These are phyloP conservation scores for Apantesis nais DNA, from an alignment of 2,888 invertebrate species.

Conservation along the genomic window DNA sequence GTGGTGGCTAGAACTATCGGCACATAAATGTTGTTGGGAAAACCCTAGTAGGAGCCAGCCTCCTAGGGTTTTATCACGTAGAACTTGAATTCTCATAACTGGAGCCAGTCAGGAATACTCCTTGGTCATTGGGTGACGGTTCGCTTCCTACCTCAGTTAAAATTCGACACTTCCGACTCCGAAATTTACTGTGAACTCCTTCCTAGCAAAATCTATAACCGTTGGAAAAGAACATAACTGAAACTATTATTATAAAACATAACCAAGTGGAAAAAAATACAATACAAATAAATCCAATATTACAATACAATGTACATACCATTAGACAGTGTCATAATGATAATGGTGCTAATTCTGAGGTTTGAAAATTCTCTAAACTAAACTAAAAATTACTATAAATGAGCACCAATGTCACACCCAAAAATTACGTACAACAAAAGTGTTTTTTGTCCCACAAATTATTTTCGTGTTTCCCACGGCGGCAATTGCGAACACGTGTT, in stretches of 20 bases:
- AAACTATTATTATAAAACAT: neutral
- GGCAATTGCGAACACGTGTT: slow-evolving; percentile 62
- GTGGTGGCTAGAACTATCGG: no score
- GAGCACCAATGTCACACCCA: no score
- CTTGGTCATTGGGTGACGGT: no score
- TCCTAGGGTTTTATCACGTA: no score
- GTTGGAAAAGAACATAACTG: no score
- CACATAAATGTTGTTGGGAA: no score
- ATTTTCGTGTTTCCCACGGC: slow-evolving; percentile 43
- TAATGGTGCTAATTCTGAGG: no score
- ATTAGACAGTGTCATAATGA: neutral
- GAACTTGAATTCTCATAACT: no score
- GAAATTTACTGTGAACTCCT: neutral
- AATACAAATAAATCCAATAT: neutral
- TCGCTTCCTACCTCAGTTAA: neutral
- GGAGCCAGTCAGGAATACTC: no score
- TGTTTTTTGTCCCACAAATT: slow-evolving; percentile 25
- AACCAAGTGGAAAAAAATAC: neutral
- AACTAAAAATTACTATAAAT: no score
- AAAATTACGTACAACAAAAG: slow-evolving; percentile 22
- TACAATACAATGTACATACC: neutral
- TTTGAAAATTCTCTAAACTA: no score
- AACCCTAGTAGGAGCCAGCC: no score
- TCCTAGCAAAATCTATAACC: neutral
- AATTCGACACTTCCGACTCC: neutral